Evolutionary conservation across 2,113 vertebrate genomes (phyloP).

Genomic region (Misgurnus anguillicaudatus): DNA sequence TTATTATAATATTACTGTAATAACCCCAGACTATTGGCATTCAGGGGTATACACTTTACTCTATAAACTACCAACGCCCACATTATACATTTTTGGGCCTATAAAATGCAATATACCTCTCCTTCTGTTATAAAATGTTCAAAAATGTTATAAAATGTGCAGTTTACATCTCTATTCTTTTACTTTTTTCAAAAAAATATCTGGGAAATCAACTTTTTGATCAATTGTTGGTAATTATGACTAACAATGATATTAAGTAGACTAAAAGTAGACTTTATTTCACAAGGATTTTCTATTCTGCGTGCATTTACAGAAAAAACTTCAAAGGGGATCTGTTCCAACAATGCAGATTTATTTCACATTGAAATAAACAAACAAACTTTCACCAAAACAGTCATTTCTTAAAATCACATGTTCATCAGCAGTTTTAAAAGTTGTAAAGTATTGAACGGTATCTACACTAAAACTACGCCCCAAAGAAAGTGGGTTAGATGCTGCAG

Average conservation of each 20-base stretch:
- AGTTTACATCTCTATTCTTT: no score
- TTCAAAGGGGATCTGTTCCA: background rate
- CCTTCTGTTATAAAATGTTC: background rate
- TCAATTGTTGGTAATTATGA: no score
- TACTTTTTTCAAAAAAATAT: no score
- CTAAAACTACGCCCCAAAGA: background rate
- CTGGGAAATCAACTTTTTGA: no score
- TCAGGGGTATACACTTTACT: background rate
- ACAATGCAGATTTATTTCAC: background rate
- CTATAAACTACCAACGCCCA: no score
- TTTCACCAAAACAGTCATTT: background rate
- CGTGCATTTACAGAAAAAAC: no score
- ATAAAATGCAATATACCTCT: background rate
- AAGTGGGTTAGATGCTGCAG: constrained; percentile 12
- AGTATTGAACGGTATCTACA: background rate
- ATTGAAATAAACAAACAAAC: background rate
- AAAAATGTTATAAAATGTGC: background rate
- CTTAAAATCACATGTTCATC: background rate
- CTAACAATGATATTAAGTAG: no score
- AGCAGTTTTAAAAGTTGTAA: background rate
- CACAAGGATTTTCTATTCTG: no score
- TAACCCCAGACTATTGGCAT: constrained; percentile 10
- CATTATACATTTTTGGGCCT: background rate
- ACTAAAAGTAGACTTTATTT: no score
- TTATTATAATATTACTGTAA: no score